Base-by-base conservation (phyloP, 2,888 invertebrate genomes). In the Caenorhabditis parvicauda region DNA sequence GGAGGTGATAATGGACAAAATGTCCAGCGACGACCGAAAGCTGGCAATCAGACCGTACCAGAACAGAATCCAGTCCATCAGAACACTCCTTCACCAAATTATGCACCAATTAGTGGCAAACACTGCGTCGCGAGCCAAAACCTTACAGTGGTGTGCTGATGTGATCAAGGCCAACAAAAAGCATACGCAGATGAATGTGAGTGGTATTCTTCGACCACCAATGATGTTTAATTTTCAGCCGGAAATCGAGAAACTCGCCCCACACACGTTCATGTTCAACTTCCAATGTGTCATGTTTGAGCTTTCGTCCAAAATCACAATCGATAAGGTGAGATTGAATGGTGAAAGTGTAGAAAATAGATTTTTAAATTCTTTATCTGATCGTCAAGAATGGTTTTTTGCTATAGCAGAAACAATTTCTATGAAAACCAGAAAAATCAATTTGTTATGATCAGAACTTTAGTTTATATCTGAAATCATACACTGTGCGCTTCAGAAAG, bases 211-310 rank as follows among this genome's bases (percentile, higher is more conserved):
- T n/a, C n/a, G n/a, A n/a, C n/a, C n/a, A n/a, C n/a, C n/a, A n/a
- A 24, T 3, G 29, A 12, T 28, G 25, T n/a, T 29, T 0, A 27
- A 44, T 22, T 44, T 44, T 3, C 27, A 44, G 44, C 24, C 27
- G 9, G 32, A 1, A 58, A 58, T 9, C 77, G 86, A 89, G 56
- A 86, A 89, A 1, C 85, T 93, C 0, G 91, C 92, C 12, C 37
- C 54, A 3, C 58, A 65, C 82, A 95, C 95, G 0, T 92, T 92
- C 83, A 91, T 95, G 89, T 85, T 95, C 74, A 98, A 96, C 85
- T 83, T 95, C 19, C 87, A 94, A 76, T 89, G 90, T 48, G 90
- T 94, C 21, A 84, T 98, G 69, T 95, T 95, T 82, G 87, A 90
- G 82, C 85, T 98, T 22, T 89, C 92, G 0, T 87, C 90, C 14